Conservation (phyloP, 2,888 invertebrate species). For the Calephelis perditalis region DNA sequence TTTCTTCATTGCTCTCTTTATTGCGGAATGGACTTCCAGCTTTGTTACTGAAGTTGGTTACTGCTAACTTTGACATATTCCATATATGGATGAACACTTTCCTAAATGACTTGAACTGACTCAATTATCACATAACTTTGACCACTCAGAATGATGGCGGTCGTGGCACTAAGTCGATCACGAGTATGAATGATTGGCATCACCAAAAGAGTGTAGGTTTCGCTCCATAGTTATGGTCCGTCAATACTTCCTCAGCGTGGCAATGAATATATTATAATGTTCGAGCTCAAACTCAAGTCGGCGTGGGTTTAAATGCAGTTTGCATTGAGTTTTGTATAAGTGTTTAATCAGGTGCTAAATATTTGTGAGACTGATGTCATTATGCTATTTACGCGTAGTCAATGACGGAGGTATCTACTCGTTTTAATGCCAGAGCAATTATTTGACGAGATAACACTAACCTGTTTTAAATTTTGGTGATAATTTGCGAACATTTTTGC, state of each 20-base stretch:
- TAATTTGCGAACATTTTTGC: slow-evolving; percentile 1
- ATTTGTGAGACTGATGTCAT: slow-evolving; percentile 2
- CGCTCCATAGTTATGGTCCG: slow-evolving; percentile 71
- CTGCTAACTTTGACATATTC: slow-evolving; percentile 58
- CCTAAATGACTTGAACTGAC: slow-evolving; percentile 37
- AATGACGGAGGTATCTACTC: slow-evolving; percentile 10
- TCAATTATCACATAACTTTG: slow-evolving; percentile 41
- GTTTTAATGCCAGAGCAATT: not conserved
- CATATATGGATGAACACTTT: not conserved
- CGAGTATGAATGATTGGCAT: slow-evolving; percentile 50
- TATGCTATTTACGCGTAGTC: slow-evolving; percentile 2
- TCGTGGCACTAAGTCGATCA: slow-evolving; percentile 53
- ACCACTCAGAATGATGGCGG: slow-evolving; percentile 52
- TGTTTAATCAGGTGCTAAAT: slow-evolving; percentile 33
- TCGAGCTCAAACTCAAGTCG: slow-evolving; percentile 33
- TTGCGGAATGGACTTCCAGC: slow-evolving; percentile 47
- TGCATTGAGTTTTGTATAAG: slow-evolving; percentile 52
- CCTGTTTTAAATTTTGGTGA: slow-evolving; percentile 2
- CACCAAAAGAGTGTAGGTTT: slow-evolving; percentile 64
- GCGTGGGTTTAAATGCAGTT: slow-evolving; percentile 60
- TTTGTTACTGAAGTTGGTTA: slow-evolving; percentile 58
- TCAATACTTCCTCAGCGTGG: slow-evolving; percentile 67
- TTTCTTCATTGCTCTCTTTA: slow-evolving; percentile 33
- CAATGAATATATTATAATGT: slow-evolving; percentile 63
- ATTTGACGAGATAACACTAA: slow-evolving; percentile 5